Evolutionary conservation across 92 coral and sea anemone species (phyloP), one percentile per base, ranked within the genome.

Genomic region (Ricordea florida): DNA sequence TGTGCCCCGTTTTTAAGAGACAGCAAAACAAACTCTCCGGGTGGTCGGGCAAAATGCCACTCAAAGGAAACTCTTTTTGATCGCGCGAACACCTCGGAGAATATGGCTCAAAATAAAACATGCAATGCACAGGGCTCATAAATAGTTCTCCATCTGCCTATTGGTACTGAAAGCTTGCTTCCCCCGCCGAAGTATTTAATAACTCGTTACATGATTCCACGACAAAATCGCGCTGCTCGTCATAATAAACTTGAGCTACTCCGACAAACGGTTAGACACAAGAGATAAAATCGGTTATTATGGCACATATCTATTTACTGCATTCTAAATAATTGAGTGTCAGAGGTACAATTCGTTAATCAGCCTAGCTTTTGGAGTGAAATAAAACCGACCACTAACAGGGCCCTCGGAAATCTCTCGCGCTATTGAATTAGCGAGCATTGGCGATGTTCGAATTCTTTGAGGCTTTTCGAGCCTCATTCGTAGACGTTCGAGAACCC

Each of bases 1-100:
- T 13, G 4, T 66, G 60, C 14, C 22, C 16, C 60, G 31, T 16
- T 2, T 66, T 43, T 18, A 42, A 40, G 77, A 52, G 30, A 38
- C 41, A 25, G 47, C 53, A 63, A 70, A 70, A 70, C 77, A 70
- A 55, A 38, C 77, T 17, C 77, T 11, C 65, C 77, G 77, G 65
- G 77, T 70, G 77, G 77, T 70, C 77, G 33, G 44, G 52, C 17
- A 16, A 53, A 1, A 44, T 55, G 77, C 56, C 65, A 53, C 17
- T 69, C 50, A 53, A 53, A 40, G n/a, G n/a, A n/a, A n/a, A n/a
- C n/a, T n/a, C 4, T 25, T 33, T 42, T 53, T 70, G 14, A 70
- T 70, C 56, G 65, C 42, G 28, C 11, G 26, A 38, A 33, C 29
- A 70, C 53, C 66, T 53, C 53, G 42, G 77, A 61, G 8, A n/a